Evolutionary conservation across 1,140 invertebrate species (phyloP), one percentile per base, ranked within the genome.

Genomic region (Phortica variegata): DNA sequence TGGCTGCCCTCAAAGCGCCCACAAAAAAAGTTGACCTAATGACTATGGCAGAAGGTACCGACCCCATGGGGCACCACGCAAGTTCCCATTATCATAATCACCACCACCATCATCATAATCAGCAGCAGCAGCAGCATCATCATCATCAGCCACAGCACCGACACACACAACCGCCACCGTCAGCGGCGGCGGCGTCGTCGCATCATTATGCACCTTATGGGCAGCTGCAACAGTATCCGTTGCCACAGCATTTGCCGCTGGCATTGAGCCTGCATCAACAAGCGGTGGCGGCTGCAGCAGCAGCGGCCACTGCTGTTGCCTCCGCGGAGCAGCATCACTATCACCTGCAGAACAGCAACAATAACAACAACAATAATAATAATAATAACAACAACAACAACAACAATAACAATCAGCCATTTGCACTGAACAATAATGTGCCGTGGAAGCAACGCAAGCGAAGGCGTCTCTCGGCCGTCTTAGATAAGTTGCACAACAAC

Each of bases 391-490:
- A 80, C 59, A 79, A 80, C 62, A 59, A 60, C 51, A 56, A 52
- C 41, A 63, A 58, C 71, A 82, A 80, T 58, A 79, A 80, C 62
- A 85, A 82, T 50, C 77, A 84, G 40, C 79, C 80, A 34, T 79
- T 80, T 37, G 81, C 82, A 42, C 80, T 81, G 42, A 85, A 85
- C 49, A 81, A 85, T 39, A 85, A 85, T 52, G 80, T 82, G 49
- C 79, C 80, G 9, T 78, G 77, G 60, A 82, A 83, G 51, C 79
- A 83, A 44, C 79, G 85, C 19, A 89, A 89, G 68, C 79, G 87
- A 17, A 88, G 87, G 65, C 78, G 87, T n/a, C 73, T 90, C 12
- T 87, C 84, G 48, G 86, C 88, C 54, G 87, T 90, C 1, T 70
- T 90, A 34, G 85, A 88, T 58, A 87, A 87, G 60, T 73, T 90